These are phyloP conservation scores for Diorhabda carinulata DNA, from an alignment of 1,140 invertebrate species.

Conservation along the genomic window DNA sequence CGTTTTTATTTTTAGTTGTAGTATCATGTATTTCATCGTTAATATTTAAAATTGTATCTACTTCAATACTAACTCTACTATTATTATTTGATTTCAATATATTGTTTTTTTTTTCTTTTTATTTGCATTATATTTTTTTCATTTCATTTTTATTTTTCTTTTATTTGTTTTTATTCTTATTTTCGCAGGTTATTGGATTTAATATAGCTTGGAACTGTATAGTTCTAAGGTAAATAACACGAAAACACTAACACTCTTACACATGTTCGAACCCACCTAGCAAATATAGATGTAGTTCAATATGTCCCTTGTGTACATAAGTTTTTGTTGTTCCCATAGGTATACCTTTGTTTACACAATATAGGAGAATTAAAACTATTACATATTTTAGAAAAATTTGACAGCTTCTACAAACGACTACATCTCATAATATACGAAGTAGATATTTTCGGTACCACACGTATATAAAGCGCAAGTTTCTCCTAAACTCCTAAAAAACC, in stretches of 20 bases:
- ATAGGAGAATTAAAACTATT: conserved; percentile 1
- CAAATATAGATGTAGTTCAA: conserved; percentile 36
- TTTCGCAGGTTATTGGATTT: conserved; percentile 33
- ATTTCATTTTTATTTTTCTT: conserved; percentile 9
- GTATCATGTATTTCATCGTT: background rate
- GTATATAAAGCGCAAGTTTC: no score
- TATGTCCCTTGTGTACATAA: conserved; percentile 34
- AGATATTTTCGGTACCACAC: no score
- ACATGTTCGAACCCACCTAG: conserved; percentile 25
- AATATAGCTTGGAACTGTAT: conserved; percentile 25
- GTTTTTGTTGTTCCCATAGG: conserved; percentile 10
- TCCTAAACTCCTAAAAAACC: no score
- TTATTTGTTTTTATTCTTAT: conserved; percentile 28
- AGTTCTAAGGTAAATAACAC: conserved; percentile 29
- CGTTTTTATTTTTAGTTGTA: conserved; percentile 19
- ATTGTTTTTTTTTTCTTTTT: conserved; percentile 16
- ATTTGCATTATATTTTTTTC: conserved; percentile 23
- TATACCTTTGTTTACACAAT: conserved; percentile 3
- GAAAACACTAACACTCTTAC: conserved; percentile 27
- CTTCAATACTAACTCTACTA: background rate
- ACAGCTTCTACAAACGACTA: no score
- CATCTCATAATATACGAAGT: no score
- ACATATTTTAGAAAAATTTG: no score
- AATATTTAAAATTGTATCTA: background rate
- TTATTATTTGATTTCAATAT: background rate